A percentile compares a stretch with the other conserved stretches of the same genome.
Evolutionary conservation across 1,140 invertebrate species (phyloP).

Genomic region (Diachasma alloeum): DNA sequence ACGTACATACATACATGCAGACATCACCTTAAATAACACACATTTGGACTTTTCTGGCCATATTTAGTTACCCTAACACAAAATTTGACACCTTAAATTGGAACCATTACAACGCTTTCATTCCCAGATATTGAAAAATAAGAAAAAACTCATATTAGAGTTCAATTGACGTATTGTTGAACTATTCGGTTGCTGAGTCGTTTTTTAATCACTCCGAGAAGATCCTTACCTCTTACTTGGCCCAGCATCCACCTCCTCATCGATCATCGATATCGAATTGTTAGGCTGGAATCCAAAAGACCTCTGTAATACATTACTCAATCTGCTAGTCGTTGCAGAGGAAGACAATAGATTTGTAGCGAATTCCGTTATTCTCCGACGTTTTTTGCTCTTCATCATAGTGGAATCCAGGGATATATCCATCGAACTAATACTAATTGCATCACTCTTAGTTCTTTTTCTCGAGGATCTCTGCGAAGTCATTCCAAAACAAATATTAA

Average conservation of each 20-base stretch:
- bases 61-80: no score
- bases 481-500: background rate
- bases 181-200: no score
- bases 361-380: slow-evolving; percentile 56
- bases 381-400: slow-evolving; percentile 52
- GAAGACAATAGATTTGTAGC: slow-evolving; percentile 54
- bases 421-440: slow-evolving; percentile 54
- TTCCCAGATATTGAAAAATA: no score
- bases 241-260: slow-evolving; percentile 38
- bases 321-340: slow-evolving; percentile 33
- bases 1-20: no score
- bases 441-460: slow-evolving; percentile 57
- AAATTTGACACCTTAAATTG: no score
- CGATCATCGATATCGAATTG: slow-evolving; percentile 46
- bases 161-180: no score
- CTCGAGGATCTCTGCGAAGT: slow-evolving; percentile 54
- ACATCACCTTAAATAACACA: no score
- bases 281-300: slow-evolving; percentile 46
- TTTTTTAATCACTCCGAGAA: no score
- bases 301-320: slow-evolving; percentile 46
- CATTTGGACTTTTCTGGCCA: no score
- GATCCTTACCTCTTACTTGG: slow-evolving; percentile 40
- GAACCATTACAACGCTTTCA: no score
- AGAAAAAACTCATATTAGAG: no score
- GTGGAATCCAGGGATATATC: slow-evolving; percentile 54